A percentile compares a stretch with the other conserved stretches of the same genome.
phyloP scores from a whole-genome alignment of 2,888 invertebrate genomes.

The Aleiodes leptofemur region DNA sequence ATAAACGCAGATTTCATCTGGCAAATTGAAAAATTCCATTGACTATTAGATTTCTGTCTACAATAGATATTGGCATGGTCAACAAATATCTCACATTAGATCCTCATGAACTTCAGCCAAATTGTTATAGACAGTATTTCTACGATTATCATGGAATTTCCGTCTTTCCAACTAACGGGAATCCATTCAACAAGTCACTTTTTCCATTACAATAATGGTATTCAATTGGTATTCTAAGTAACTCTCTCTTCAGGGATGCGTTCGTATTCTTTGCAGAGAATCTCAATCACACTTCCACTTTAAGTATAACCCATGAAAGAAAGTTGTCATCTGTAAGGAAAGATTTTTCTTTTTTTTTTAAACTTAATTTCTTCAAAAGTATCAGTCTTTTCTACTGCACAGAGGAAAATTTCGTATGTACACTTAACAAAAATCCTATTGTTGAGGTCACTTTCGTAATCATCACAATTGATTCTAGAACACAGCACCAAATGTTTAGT shows the following conservation, averaged over 20 bases:
- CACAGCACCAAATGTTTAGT: no score
- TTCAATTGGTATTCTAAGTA: conserved; percentile 26
- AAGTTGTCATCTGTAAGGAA: conserved; percentile 20
- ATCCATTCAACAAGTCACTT: conserved; percentile 20
- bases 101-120: neutral
- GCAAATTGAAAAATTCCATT: conserved; percentile 30
- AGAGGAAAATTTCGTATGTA: no score
- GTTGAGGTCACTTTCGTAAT: no score
- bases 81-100: conserved; percentile 4
- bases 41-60: no score
- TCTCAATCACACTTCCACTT: conserved; percentile 20
- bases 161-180: conserved; percentile 2
- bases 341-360: neutral
- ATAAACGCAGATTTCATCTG: neutral
- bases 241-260: conserved; percentile 22
- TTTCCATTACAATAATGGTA: conserved; percentile 27
- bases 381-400: neutral
- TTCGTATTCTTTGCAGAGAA: conserved; percentile 4
- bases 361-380: conserved; percentile 6
- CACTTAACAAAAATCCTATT: no score
- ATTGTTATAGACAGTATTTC: neutral
- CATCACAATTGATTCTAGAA: no score
- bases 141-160: conserved; percentile 9
- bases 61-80: no score
- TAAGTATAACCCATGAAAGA: neutral